phyloP scores from a whole-genome alignment of 2,797 vertebrate species.

The Pangasius sanitwongsei region DNA sequence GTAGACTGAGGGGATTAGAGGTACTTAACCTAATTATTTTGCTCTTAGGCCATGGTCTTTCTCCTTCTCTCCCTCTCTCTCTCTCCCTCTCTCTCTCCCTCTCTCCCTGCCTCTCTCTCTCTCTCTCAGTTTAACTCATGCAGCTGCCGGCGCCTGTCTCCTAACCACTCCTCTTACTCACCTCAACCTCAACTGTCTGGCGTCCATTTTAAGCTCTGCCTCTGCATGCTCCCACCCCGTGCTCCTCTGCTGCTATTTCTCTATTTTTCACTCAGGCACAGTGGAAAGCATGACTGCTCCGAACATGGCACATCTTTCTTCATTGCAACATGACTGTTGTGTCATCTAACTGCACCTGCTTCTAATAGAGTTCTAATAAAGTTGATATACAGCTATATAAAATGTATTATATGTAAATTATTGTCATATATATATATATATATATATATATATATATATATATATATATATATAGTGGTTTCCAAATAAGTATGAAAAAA shows the following conservation, averaged over 20 bases:
- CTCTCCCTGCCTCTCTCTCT: conserved; percentile 20
- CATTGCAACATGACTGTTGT: not conserved
- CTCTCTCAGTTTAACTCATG: conserved; percentile 57
- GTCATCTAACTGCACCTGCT: not conserved
- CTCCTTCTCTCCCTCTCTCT: conserved; percentile 58
- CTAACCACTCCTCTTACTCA: conserved; percentile 52
- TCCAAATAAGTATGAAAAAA: not conserved
- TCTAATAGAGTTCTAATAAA: not conserved
- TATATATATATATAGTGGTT: too few relatives aligned
- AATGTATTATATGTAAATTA: not conserved
- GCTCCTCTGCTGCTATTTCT: conserved; percentile 25
- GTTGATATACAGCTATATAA: not conserved
- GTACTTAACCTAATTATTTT: conserved; percentile 82
- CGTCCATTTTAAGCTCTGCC: conserved; percentile 47
- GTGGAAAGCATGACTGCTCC: not conserved
- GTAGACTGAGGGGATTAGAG: conserved; percentile 74
- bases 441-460: too few relatives aligned
- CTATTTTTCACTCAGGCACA: conserved; percentile 24
- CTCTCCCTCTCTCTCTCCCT: conserved; percentile 30
- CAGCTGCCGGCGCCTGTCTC: conserved; percentile 57
- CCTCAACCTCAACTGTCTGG: conserved; percentile 48
- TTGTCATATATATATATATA: not conserved
- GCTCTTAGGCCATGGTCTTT: conserved; percentile 63
- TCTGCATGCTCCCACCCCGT: conserved; percentile 20
- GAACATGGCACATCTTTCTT: not conserved